Evolutionary conservation across 2,797 vertebrate species (phyloP).

Genomic region (Rhinophrynus dorsalis): DNA sequence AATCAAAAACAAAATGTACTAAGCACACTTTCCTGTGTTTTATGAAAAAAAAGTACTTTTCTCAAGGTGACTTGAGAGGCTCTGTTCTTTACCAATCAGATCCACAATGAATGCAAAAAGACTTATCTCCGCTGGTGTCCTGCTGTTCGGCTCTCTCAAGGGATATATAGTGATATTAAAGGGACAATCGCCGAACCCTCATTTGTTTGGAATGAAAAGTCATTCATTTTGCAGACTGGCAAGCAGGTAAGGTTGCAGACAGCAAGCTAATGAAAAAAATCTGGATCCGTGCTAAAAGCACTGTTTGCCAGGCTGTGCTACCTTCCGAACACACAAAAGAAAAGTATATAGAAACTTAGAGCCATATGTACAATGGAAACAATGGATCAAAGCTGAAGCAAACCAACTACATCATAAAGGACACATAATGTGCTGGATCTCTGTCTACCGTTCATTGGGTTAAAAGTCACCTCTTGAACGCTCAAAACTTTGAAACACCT

Average conservation of each 20-base stretch:
- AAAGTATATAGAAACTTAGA: no score
- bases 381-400: no score
- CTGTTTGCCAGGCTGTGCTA: not conserved
- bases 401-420: no score
- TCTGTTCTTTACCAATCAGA: constrained; percentile 42
- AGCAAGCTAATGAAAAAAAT: constrained; percentile 28
- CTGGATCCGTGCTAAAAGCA: not conserved
- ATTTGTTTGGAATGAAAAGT: constrained; percentile 12
- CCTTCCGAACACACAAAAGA: not conserved
- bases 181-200: constrained; percentile 1
- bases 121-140: constrained; percentile 35
- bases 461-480: no score
- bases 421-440: no score
- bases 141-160: constrained; percentile 6
- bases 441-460: no score
- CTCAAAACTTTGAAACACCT: no score
- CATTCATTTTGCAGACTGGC: constrained; percentile 10
- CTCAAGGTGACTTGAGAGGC: constrained; percentile 53
- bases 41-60: constrained; percentile 47
- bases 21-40: constrained; percentile 52
- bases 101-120: constrained; percentile 33
- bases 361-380: no score
- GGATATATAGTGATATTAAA: not conserved
- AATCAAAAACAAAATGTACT: constrained; percentile 45
- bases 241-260: constrained; percentile 6